A percentile compares a stretch with the other conserved stretches of the same genome.
These are phyloP conservation scores for Chrysocyon brachyurus DNA, from an alignment of 2,797 vertebrate genomes.

Conservation along the genomic window DNA sequence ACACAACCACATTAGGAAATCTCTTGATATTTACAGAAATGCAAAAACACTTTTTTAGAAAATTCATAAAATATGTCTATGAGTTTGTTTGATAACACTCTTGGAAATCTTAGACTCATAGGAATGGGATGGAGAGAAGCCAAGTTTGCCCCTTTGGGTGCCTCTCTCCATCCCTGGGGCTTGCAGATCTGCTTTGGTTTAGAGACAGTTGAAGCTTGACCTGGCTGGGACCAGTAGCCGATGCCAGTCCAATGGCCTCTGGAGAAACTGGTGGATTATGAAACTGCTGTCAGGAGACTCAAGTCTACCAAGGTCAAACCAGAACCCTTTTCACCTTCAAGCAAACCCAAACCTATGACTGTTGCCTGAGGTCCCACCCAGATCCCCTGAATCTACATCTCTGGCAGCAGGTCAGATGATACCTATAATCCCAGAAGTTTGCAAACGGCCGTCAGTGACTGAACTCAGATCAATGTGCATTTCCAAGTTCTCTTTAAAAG, in stretches of 20 bases:
- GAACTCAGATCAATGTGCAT: background rate
- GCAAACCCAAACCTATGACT: background rate
- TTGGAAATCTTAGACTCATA: slow-evolving; percentile 58
- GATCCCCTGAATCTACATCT: background rate
- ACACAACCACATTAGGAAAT: slow-evolving; percentile 52
- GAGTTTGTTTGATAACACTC: slow-evolving; percentile 72
- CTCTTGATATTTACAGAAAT: slow-evolving; percentile 84
- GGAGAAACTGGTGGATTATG: background rate
- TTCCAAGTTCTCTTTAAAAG: background rate
- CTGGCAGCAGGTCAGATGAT: background rate
- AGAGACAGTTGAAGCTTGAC: background rate
- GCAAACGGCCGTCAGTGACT: background rate
- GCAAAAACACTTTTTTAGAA: slow-evolving; percentile 49
- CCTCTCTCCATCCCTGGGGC: background rate
- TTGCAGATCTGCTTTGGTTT: slow-evolving; percentile 28
- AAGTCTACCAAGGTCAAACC: background rate
- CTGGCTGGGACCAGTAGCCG: background rate
- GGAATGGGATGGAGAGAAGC: background rate
- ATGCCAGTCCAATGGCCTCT: background rate
- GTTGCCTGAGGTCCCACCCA: background rate
- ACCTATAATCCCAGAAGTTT: background rate
- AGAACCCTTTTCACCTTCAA: background rate
- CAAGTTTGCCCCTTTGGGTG: no score
- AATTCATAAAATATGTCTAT: slow-evolving; percentile 68
- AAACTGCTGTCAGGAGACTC: background rate